Conservation (phyloP, 2,888 invertebrate species). For the Catocala sponsa region DNA sequence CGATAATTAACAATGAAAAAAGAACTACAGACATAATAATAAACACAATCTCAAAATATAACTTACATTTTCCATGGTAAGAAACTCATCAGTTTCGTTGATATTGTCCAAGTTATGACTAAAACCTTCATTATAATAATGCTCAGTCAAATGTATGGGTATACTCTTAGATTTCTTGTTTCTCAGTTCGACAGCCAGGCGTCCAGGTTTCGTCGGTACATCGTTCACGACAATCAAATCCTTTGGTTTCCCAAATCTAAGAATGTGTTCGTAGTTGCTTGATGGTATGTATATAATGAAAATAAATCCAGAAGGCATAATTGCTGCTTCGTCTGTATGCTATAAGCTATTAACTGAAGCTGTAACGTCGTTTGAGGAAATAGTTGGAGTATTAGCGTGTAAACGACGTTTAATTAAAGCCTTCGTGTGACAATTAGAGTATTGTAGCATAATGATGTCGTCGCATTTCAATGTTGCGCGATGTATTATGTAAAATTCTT, state of each 20-base stretch:
- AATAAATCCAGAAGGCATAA: conserved; percentile 89
- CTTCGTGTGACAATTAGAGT: conserved; percentile 52
- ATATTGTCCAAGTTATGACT: conserved; percentile 73
- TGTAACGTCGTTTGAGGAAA: conserved; percentile 32
- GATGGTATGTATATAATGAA: conserved; percentile 91
- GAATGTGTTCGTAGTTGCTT: conserved; percentile 89
- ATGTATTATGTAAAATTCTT: too few relatives aligned
- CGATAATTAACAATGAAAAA: too few relatives aligned
- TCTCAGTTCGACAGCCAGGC: conserved; percentile 73
- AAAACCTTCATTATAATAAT: conserved; percentile 74
- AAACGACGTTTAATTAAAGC: conserved; percentile 58
- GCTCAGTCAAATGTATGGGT: conserved; percentile 77
- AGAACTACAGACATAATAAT: too few relatives aligned
- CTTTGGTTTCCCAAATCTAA: conserved; percentile 84
- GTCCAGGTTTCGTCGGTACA: conserved; percentile 65
- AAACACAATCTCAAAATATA: too few relatives aligned
- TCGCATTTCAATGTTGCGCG: conserved; percentile 9
- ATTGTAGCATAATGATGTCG: conserved; percentile 31
- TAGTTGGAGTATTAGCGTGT: conserved; percentile 43
- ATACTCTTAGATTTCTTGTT: conserved; percentile 77
- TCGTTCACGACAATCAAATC: conserved; percentile 65
- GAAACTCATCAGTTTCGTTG: conserved; percentile 83
- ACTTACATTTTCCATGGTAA: conserved; percentile 91
- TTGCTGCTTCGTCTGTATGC: neutral
- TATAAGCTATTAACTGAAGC: conserved; percentile 14